Evolutionary conservation across 64 coral and sea anemone species (phyloP).

Genomic region (Exaiptasia diaphana): DNA sequence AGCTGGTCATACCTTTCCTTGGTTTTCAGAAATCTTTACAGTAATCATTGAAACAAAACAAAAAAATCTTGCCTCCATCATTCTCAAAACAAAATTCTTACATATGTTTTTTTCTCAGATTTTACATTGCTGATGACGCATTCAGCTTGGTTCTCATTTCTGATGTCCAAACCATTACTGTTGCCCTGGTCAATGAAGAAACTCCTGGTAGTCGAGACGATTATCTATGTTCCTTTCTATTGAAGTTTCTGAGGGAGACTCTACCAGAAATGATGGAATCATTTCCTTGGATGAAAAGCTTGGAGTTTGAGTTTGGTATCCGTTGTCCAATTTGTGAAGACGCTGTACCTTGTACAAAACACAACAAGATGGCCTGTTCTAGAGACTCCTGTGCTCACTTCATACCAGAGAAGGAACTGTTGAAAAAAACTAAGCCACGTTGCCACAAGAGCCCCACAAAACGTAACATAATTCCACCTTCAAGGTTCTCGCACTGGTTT

Average conservation of each 20-base stretch:
- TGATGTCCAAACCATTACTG: not conserved
- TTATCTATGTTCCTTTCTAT: no score
- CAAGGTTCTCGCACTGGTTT: not conserved
- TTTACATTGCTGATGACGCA: not conserved
- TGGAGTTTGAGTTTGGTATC: slow-evolving; percentile 1
- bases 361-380: not conserved
- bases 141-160: not conserved
- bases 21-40: not conserved
- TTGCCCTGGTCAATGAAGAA: not conserved
- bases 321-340: not conserved
- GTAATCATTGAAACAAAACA: not conserved
- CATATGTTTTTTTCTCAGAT: no score
- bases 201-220: not conserved
- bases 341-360: not conserved
- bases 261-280: not conserved
- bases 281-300: not conserved
- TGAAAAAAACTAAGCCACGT: not conserved
- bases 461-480: not conserved
- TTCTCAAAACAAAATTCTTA: no score
- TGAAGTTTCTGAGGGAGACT: not conserved
- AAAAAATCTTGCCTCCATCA: no score
- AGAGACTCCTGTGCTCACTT: not conserved
- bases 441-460: not conserved
- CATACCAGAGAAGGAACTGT: not conserved
- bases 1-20: no score